Evolutionary conservation across 2,797 vertebrate species (phyloP), one percentile per base, ranked within the genome.

Genomic region (Coracias cyanogaster): DNA sequence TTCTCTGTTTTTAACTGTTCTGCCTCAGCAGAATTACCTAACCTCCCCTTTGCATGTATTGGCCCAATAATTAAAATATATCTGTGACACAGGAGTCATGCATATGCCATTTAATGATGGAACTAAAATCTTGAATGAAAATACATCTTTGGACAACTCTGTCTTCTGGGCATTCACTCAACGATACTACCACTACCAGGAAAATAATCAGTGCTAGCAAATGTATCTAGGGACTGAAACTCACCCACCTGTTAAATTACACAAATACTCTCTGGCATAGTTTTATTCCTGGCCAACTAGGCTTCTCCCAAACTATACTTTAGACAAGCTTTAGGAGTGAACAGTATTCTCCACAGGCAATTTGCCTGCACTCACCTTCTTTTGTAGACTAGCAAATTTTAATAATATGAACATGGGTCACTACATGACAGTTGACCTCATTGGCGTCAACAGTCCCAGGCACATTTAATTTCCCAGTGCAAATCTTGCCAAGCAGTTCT

Each of bases 391-490:
- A 89, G 46, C 7, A 80, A 66, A 67, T 92, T 80, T 91, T 89
- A 84, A 79, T 66, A 83, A 37, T 46, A 78, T 18, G 64, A 33
- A 31, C 43, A 48, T 21, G 26, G 87, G 45, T 87, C 49, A 69
- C 8, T 55, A n/a, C 15, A 37, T 64, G 76, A 73, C 43, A 85
- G 61, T 28, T 85, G 67, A 61, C 64, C 55, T 94, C 48, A 73
- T 9, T 85, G 87, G 87, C 76, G 70, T 67, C 71, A 73, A 52
- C 45, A 89, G 57, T 82, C 39, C 19, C 52, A 87, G 25, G 71
- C 84, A 94, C 79, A 96, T 94, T 89, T 94, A 87, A 94, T 95
- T 95, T 94, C 31, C 82, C 49, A 71, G 25, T 35, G 45, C 10
- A 94, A 87, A 74, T 80, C 60, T 78, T 73, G 88, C 90, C 90